Base-by-base conservation (phyloP, 2,113 vertebrate species). In the Silurus meridionalis region DNA sequence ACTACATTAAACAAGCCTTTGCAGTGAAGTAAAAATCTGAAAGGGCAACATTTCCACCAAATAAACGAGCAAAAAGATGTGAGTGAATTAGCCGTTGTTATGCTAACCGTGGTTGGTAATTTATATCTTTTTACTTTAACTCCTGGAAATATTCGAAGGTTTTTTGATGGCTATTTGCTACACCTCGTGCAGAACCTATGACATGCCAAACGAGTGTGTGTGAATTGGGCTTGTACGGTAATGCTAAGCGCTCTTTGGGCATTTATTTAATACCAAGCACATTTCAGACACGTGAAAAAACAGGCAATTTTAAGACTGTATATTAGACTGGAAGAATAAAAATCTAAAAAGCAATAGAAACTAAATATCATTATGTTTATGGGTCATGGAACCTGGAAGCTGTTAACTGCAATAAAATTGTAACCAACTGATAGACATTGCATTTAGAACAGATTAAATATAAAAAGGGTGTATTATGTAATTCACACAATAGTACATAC, bases 381-480 rank as follows among this genome's bases (percentile, higher is more conserved):
- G 78, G 78, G 55, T 60, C 28, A 60, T 6, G 15, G 15, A 19
- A 58, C 53, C 77, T 80, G 15, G 4, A 80, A 58, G 77, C 25
- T 60, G 17, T 60, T 21, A 61, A 80, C 57, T 61, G 57, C 57
- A 23, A 23, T 61, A 19, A 60, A 61, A 80, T 5, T 19, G 53
- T 8, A 80, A 60, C 55, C 77, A 21, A 80, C 28, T 61, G 57
- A 50, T 15, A 55, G 57, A 60, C 28, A 61, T 61, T 57, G 58
- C 57, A 80, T 60, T 80, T 80, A 60, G 55, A 46, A 46, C 8
- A 5, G 8, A 60, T 80, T 71, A 83, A 69, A 83, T 17, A 55
- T 69, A 69, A 71, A 69, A 82, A 83, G 58, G 50, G n/a, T 2
- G 25, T 53, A 82, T n/a, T 82, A 66, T 25, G 50, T 52, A n/a